Evolutionary conservation across 2,113 vertebrate species (phyloP).

Genomic region (Nanorana parkeri): DNA sequence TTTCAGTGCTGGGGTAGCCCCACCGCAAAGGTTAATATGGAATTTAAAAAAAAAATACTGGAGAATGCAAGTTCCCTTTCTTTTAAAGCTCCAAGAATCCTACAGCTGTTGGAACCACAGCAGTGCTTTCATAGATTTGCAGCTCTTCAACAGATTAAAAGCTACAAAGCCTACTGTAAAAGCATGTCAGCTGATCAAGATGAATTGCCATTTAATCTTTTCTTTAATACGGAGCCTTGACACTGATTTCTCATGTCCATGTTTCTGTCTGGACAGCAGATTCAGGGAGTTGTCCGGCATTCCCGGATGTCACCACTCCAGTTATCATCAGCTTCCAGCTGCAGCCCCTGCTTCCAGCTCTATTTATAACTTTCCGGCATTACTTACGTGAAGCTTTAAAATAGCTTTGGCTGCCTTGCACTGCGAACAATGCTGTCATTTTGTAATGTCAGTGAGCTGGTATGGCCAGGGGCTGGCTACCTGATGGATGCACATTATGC

Average conservation of each 20-base stretch:
- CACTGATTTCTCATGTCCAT: background rate
- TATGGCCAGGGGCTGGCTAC: background rate
- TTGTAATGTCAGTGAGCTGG: background rate
- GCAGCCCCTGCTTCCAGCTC: constrained; percentile 57
- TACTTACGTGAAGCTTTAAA: constrained; percentile 58
- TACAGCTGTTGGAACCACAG: too few species aligned
- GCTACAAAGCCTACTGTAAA: background rate
- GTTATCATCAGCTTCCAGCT: constrained; percentile 61
- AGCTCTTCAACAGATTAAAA: too few species aligned
- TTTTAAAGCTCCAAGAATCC: too few species aligned
- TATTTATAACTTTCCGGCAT: constrained; percentile 64
- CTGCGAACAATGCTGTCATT: background rate
- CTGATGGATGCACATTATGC: too few species aligned
- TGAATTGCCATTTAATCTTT: constrained; percentile 1
- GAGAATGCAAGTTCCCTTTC: too few species aligned
- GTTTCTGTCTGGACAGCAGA: background rate
- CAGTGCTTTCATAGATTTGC: too few species aligned
- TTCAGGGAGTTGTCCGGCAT: constrained; percentile 1
- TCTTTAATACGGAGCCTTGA: background rate
- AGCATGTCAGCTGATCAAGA: background rate
- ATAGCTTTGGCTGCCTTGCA: constrained; percentile 26
- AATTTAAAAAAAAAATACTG: too few species aligned
- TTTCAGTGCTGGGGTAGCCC: too few species aligned
- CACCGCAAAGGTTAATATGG: too few species aligned
- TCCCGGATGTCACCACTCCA: constrained; percentile 56